Base-by-base conservation (phyloP, 2,113 vertebrate species). In the Turdus rufiventris region DNA sequence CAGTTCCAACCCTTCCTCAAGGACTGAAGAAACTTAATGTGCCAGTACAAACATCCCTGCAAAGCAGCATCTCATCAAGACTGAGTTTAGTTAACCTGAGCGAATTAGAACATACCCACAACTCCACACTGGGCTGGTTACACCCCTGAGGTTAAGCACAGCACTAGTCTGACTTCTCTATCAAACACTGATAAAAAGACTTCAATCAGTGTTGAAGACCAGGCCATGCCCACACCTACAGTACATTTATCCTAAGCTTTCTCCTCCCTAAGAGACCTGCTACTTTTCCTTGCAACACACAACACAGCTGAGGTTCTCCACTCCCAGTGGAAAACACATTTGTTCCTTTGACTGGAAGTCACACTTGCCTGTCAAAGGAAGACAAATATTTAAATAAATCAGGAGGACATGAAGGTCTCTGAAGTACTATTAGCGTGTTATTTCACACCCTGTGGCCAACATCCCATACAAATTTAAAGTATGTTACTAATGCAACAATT, bases 101-200 rank as follows among this genome's bases (percentile, higher is more conserved):
- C 43, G 60, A 85, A 62, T 36, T 24, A 34, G 19, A 87, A 45
- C 31, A 68, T 2, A 43, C 2, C 26, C 53, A 28, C 79, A 58
- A 18, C 26, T 70, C 47, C 45, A 50, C 29, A 77, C 3, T 0
- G 0, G 3, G 28, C 3, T 0, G 0, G 18, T 45, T 60, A 54
- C 38, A 72, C 6, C 14, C 40, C 40, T 19, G 31, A 72, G 45
- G 50, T 79, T 57, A 72, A 67, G 36, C 1, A 2, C 14, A 33
- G 18, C 50, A 40, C 50, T 24, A 66, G 34, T 42, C 36, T 17
- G 10, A 61, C 36, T 76, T 65, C 53, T 54, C 36, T 36, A 14
- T 11, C 28, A 42, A 75, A 67, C 18, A 45, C 48, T 34, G 29
- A 23, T n/a, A 54, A 65, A 60, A 60, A 51, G 14, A 42, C 21